phyloP scores from a whole-genome alignment of 2,888 invertebrate species.

The Camponotus fellah region DNA sequence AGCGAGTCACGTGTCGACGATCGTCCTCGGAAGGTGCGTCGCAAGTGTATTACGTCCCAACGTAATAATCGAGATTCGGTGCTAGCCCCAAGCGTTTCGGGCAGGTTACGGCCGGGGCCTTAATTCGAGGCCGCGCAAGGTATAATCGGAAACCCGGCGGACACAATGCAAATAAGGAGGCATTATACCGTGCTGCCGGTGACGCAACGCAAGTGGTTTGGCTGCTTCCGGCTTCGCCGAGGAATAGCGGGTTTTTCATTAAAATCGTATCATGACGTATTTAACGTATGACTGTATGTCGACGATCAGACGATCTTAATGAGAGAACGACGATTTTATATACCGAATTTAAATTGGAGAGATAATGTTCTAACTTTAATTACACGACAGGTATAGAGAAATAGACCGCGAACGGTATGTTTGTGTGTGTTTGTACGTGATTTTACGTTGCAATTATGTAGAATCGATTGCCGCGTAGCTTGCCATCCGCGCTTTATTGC shows the following conservation, averaged over 20 bases:
- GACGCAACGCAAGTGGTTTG: constrained; percentile 71
- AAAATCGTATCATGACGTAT: constrained; percentile 48
- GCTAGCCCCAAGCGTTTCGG: constrained; percentile 70
- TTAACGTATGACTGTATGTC: constrained; percentile 23
- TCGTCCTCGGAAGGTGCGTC: constrained; percentile 56
- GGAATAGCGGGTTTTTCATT: constrained; percentile 59
- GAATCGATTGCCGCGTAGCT: constrained; percentile 41
- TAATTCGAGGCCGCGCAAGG: constrained; percentile 76
- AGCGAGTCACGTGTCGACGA: constrained; percentile 69
- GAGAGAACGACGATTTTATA: not conserved
- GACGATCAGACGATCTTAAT: constrained; percentile 44
- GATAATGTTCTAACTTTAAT: constrained; percentile 1
- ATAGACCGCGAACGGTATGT: not conserved
- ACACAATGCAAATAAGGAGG: constrained; percentile 79
- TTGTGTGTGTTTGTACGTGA: not conserved
- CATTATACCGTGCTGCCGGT: constrained; percentile 69
- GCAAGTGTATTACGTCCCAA: constrained; percentile 47
- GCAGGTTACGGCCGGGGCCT: constrained; percentile 73
- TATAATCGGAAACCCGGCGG: constrained; percentile 78
- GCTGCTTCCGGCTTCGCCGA: constrained; percentile 71
- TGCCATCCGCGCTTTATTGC: not conserved
- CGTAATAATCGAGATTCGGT: constrained; percentile 69
- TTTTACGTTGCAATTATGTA: constrained; percentile 31
- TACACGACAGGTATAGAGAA: not conserved
- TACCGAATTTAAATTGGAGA: constrained; percentile 20